Evolutionary conservation across 2,113 vertebrate genomes (phyloP), one percentile per base, ranked within the genome.

Genomic region (Corydoras sp.): DNA sequence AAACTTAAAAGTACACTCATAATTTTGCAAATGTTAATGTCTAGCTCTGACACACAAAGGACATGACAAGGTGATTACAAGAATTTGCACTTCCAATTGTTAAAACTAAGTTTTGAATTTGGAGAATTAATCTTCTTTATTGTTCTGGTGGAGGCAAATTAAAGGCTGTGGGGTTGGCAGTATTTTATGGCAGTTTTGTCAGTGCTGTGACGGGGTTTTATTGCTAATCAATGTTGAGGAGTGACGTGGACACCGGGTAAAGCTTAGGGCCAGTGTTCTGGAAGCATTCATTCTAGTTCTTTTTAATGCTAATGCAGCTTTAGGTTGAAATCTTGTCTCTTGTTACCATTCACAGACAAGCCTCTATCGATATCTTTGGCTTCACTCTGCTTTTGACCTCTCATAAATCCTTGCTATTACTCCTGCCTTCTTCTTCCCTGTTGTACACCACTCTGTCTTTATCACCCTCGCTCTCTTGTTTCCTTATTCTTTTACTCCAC

Each of bases 51-150:
- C 24, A 15, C 50, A 60, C 31, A 51, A 71, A 70, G 58, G 5
- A 50, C 5, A 51, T 29, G 56, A 14, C 6, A 10, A 9, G 64
- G 18, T 71, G 74, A 53, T 32, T 70, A 65, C 56, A 58, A 65
- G 72, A 76, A 77, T 86, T 81, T 83, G 77, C 85, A 85, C 83
- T 78, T 75, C 78, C 84, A 84, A 84, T 87, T 88, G 84, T 79
- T 75, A 58, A 75, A 77, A 84, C 71, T 29, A 49, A 74, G 69
- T 79, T 78, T 55, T 78, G 74, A 77, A 83, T 84, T 83, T 76
- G 81, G 83, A 81, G 78, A 80, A 86, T 87, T 76, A 76, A 76
- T 86, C 75, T 80, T 84, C 71, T 84, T 87, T 84, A 81, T 86
- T 88, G 78, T 83, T 86, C 73, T 83, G 74, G 78, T 56, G 74